These are phyloP conservation scores for Tetraodon nigroviridis DNA, from an alignment of 2,113 vertebrate genomes.

Conservation along the genomic window DNA sequence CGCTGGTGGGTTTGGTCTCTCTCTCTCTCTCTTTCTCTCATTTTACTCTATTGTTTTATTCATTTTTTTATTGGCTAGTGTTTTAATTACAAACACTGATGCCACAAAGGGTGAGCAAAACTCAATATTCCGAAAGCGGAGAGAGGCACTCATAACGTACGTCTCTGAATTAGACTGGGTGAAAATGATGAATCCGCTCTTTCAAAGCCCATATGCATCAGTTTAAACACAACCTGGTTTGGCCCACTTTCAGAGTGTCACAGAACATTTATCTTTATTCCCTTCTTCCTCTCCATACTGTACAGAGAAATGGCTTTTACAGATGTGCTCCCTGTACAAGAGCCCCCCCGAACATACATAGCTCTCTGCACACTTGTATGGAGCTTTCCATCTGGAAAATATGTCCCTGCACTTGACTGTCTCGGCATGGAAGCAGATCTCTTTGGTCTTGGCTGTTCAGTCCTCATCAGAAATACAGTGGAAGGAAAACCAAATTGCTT, in stretches of 20 bases:
- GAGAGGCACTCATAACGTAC: slow-evolving; percentile 26
- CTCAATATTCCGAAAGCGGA: slow-evolving; percentile 22
- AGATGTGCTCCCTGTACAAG: slow-evolving; percentile 64
- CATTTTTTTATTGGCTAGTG: neutral
- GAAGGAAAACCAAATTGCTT: neutral
- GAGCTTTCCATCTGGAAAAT: slow-evolving; percentile 58
- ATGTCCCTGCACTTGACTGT: slow-evolving; percentile 21
- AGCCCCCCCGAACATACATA: slow-evolving; percentile 34
- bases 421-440: slow-evolving; percentile 1
- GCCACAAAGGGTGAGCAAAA: slow-evolving; percentile 33
- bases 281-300: slow-evolving; percentile 64
- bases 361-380: slow-evolving; percentile 22
- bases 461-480: slow-evolving; percentile 1
- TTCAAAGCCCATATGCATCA: slow-evolving; percentile 68
- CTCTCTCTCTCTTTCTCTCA: no score
- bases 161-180: slow-evolving; percentile 30
- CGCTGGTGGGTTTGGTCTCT: neutral
- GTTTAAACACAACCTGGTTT: slow-evolving; percentile 68
- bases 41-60: slow-evolving; percentile 8
- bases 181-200: slow-evolving; percentile 38
- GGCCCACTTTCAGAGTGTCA: slow-evolving; percentile 73
- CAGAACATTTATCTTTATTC: slow-evolving; percentile 78
- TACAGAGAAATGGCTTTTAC: slow-evolving; percentile 70
- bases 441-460: slow-evolving; percentile 4
- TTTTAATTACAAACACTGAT: slow-evolving; percentile 35